Conservation (phyloP, 1,140 invertebrate species). For the Sycobia sp. region DNA sequence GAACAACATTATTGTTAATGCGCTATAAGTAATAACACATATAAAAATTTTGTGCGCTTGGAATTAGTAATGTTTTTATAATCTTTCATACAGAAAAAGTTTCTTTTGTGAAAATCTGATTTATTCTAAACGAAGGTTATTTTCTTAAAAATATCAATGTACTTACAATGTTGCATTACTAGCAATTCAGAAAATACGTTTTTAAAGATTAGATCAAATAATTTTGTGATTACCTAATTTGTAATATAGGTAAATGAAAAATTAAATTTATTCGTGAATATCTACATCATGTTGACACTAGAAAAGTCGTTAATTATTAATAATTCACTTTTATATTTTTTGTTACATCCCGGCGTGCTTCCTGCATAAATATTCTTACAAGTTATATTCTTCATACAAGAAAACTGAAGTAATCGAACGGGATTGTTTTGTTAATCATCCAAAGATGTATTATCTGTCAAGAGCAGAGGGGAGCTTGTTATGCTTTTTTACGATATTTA, state of each 20-base stretch:
- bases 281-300: slow-evolving; percentile 12
- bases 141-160: slow-evolving; percentile 4
- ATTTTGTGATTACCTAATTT: neutral
- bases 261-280: slow-evolving; percentile 1
- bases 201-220: slow-evolving; percentile 1
- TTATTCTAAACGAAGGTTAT: neutral
- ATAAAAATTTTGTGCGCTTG: no score
- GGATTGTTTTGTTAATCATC: slow-evolving; percentile 47
- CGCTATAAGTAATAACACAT: no score
- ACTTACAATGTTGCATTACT: slow-evolving; percentile 4
- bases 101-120: no score
- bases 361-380: slow-evolving; percentile 30
- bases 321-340: slow-evolving; percentile 24
- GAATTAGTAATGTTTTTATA: no score
- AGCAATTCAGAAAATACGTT: neutral
- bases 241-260: slow-evolving; percentile 9
- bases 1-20: no score
- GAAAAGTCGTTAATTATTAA: slow-evolving; percentile 11
- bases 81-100: no score
- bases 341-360: slow-evolving; percentile 36
- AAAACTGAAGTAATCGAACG: slow-evolving; percentile 13
- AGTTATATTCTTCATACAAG: slow-evolving; percentile 9
- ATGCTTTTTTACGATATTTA: slow-evolving; percentile 43
- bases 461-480: slow-evolving; percentile 39
- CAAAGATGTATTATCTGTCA: slow-evolving; percentile 52